A percentile compares a stretch with the other conserved stretches of the same genome.
Conservation (phyloP, 1,140 invertebrate species). For the Drosophila murphyi region DNA sequence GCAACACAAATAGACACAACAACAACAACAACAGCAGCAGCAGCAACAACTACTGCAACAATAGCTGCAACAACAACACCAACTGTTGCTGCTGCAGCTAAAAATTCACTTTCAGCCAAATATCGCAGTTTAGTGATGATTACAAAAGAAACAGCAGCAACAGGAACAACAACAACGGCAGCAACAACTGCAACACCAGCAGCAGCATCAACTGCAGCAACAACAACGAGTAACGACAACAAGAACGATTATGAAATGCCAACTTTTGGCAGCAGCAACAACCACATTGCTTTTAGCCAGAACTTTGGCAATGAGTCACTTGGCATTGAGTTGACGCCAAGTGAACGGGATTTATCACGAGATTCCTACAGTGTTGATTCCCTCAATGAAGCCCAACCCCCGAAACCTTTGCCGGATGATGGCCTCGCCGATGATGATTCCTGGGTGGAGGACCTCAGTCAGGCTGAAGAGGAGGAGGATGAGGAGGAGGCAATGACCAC, state of each 20-base stretch:
- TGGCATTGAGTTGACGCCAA: constrained; percentile 42
- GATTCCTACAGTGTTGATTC: constrained; percentile 71
- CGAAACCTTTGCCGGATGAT: constrained; percentile 88
- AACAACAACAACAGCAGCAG: constrained; percentile 2
- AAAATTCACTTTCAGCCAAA: constrained; percentile 86
- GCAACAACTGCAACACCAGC: constrained; percentile 22
- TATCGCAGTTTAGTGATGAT: constrained; percentile 95
- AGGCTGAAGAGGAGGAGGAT: too few species aligned
- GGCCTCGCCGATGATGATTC: constrained; percentile 94
- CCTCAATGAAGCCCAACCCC: constrained; percentile 52
- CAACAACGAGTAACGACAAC: constrained; percentile 63
- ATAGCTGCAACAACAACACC: constrained; percentile 15
- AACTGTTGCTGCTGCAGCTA: constrained; percentile 45
- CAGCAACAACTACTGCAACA: constrained; percentile 16
- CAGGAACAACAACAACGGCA: constrained; percentile 39
- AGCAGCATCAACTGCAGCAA: constrained; percentile 52
- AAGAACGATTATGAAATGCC: constrained; percentile 11
- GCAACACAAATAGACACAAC: constrained; percentile 5
- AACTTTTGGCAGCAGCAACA: constrained; percentile 1
- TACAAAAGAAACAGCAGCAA: constrained; percentile 86
- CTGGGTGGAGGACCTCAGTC: constrained; percentile 93
- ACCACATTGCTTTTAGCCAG: constrained; percentile 33
- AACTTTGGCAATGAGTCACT: constrained; percentile 10
- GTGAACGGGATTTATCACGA: constrained; percentile 63
- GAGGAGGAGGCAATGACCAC: constrained; percentile 84